phyloP scores from a whole-genome alignment of 1,140 invertebrate genomes.

The Trinorchestia longiramus region DNA sequence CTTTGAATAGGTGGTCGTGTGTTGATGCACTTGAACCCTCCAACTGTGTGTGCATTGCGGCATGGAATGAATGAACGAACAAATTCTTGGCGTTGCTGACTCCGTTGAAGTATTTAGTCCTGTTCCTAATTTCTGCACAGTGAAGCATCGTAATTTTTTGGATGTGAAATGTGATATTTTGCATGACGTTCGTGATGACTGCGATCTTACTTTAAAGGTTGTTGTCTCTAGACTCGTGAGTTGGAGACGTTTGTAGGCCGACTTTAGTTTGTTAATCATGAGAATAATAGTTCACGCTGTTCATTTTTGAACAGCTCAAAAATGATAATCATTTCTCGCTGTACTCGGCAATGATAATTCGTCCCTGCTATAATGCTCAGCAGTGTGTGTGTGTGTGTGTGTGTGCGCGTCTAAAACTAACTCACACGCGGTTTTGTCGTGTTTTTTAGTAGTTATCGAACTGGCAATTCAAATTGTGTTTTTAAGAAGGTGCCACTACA shows the following conservation, averaged over 20 bases:
- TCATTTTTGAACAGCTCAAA: not conserved
- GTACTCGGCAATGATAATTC: too few species aligned
- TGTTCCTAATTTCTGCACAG: not conserved
- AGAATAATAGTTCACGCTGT: not conserved
- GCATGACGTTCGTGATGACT: not conserved
- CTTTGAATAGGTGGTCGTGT: not conserved
- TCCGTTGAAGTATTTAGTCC: not conserved
- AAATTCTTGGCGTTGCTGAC: not conserved
- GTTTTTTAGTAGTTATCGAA: not conserved
- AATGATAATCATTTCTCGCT: not conserved
- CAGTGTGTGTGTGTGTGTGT: not conserved
- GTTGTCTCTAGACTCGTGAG: not conserved
- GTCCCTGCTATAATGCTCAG: not conserved
- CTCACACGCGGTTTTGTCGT: not conserved
- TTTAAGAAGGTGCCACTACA: not conserved
- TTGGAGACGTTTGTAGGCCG: not conserved
- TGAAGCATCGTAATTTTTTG: not conserved
- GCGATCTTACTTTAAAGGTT: not conserved
- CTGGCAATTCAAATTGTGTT: not conserved
- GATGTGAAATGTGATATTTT: not conserved
- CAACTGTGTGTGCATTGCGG: not conserved
- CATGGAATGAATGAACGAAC: not conserved
- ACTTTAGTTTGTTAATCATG: not conserved
- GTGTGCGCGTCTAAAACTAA: too few species aligned
- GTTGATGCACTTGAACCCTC: not conserved